phyloP scores from a whole-genome alignment of 2,888 invertebrate species.

The Drosophila subsilvestris region DNA sequence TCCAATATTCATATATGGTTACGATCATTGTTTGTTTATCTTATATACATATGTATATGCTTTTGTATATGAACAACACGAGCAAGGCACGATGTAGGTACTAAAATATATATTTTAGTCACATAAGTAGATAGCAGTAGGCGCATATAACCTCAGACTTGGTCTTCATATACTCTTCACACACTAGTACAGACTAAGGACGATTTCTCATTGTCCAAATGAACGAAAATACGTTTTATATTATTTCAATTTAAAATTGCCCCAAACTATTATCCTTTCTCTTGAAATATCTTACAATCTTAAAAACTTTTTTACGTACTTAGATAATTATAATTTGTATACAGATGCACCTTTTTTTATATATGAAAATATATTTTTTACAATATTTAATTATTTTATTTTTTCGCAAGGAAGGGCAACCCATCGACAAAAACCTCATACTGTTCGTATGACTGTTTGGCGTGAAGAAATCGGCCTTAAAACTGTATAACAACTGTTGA shows the following conservation, averaged over 20 bases:
- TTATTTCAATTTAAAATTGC: neutral
- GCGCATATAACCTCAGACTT: constrained; percentile 75
- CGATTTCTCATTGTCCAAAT: neutral
- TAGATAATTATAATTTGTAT: no score
- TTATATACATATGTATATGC: constrained; percentile 22
- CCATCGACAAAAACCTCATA: no score
- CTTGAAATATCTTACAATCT: neutral
- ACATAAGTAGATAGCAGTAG: constrained; percentile 60
- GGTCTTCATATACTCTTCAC: constrained; percentile 63
- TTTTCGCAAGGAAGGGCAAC: neutral
- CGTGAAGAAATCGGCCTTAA: neutral
- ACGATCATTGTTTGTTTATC: constrained; percentile 9
- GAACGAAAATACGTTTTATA: no score
- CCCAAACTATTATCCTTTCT: neutral
- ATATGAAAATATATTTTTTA: no score
- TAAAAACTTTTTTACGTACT: no score
- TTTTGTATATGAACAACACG: constrained; percentile 42
- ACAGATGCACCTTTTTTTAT: no score
- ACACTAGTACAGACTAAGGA: neutral
- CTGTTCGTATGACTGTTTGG: no score
- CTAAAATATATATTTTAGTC: constrained; percentile 43
- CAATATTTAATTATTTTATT: no score
- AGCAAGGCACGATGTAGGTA: constrained; percentile 64
- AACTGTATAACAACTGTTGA: neutral
- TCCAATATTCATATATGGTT: constrained; percentile 15